These are phyloP conservation scores for Lichenostomus cassidix DNA, from an alignment of 2,113 vertebrate species.

Conservation along the genomic window DNA sequence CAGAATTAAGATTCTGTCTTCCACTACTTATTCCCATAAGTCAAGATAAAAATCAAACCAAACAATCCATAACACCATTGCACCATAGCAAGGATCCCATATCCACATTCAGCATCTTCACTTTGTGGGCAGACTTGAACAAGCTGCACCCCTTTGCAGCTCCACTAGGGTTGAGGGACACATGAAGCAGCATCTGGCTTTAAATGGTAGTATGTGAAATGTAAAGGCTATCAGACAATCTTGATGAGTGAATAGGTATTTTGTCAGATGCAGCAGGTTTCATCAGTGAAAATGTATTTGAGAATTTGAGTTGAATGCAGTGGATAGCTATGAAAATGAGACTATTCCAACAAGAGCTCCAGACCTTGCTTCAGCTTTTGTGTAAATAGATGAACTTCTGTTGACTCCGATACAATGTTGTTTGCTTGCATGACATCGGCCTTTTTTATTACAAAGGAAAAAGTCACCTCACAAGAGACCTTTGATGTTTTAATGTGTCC, in stretches of 20 bases:
- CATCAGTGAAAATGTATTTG: neutral
- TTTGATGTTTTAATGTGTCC: slow-evolving; percentile 57
- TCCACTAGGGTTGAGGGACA: neutral
- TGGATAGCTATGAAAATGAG: neutral
- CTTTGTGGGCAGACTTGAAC: neutral
- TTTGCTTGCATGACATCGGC: neutral
- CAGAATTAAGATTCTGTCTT: neutral
- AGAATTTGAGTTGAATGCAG: neutral
- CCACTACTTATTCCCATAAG: neutral
- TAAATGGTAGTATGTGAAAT: neutral
- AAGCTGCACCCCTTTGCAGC: neutral
- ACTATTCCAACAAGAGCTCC: neutral
- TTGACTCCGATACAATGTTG: neutral
- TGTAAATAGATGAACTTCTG: slow-evolving; percentile 24
- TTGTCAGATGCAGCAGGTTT: neutral
- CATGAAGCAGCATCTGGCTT: neutral
- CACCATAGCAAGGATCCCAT: neutral
- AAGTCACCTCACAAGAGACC: slow-evolving; percentile 5
- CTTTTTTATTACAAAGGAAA: neutral
- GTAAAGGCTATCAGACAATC: neutral
- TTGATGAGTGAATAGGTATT: neutral
- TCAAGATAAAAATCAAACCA: neutral
- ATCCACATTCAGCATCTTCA: neutral
- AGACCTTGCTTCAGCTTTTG: neutral
- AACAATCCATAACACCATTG: neutral